These are phyloP conservation scores for Philopedon plagiatum DNA, from an alignment of 2,888 invertebrate genomes.

Conservation along the genomic window DNA sequence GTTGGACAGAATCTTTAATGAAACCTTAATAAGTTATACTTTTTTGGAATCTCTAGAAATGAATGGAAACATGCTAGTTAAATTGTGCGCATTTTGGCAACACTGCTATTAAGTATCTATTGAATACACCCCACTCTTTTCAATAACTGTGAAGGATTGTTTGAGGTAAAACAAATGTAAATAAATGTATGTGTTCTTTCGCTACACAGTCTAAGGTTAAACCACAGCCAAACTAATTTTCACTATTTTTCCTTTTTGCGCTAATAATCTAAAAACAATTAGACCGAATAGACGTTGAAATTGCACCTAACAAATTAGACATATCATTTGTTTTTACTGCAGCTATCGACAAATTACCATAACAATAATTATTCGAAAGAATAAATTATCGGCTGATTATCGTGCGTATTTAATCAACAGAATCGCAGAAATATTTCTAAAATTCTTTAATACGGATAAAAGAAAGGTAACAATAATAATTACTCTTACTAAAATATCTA, in stretches of 20 bases:
- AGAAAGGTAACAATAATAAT: neutral
- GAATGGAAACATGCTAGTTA: too few relatives aligned
- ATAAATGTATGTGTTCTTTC: too few relatives aligned
- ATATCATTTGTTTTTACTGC: conserved; percentile 8
- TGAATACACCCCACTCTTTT: too few relatives aligned
- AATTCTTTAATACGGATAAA: neutral
- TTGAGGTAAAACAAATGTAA: too few relatives aligned
- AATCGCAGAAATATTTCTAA: neutral
- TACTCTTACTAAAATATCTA: neutral
- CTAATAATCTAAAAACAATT: conserved; percentile 13
- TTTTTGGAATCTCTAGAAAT: too few relatives aligned
- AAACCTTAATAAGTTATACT: too few relatives aligned
- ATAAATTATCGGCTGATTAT: neutral
- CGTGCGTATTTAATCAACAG: neutral
- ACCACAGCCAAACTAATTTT: neutral
- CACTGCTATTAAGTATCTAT: too few relatives aligned
- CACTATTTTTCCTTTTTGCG: conserved; percentile 14
- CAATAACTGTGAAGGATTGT: too few relatives aligned
- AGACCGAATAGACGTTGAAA: conserved; percentile 13
- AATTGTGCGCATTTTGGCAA: too few relatives aligned
- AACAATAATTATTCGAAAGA: neutral
- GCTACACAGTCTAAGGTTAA: too few relatives aligned
- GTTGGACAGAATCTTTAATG: too few relatives aligned
- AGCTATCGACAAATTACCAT: neutral
- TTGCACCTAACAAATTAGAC: conserved; percentile 7